Conservation (phyloP, 1,140 invertebrate species). For the Rhynchophorus ferrugineus region DNA sequence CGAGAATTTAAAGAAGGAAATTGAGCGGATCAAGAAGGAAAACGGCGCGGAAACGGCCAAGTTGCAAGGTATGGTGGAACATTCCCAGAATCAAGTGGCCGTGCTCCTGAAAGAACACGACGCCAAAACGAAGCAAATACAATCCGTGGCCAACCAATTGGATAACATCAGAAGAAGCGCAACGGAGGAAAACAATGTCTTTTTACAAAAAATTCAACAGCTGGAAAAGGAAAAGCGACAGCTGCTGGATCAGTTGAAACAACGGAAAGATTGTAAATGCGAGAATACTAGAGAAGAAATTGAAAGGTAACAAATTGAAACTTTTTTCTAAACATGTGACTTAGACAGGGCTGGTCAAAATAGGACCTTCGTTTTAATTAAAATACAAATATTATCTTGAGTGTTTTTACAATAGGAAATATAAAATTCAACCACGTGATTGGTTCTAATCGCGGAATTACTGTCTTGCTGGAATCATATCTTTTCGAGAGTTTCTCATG, state of each 20-base stretch:
- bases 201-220: slow-evolving; percentile 1
- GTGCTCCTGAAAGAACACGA: slow-evolving; percentile 15
- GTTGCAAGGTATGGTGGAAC: slow-evolving; percentile 1
- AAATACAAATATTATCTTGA: too few species aligned
- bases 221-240: slow-evolving; percentile 10
- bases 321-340: not conserved
- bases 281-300: not conserved
- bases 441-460: too few species aligned
- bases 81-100: slow-evolving; percentile 14
- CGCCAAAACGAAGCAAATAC: slow-evolving; percentile 11
- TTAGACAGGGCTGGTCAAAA: not conserved
- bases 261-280: slow-evolving; percentile 9
- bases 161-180: slow-evolving; percentile 9
- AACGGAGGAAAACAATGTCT: slow-evolving; percentile 5
- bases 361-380: too few species aligned
- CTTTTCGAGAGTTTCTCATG: too few species aligned
- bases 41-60: slow-evolving; percentile 1
- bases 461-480: too few species aligned
- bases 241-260: not conserved
- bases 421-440: too few species aligned
- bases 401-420: too few species aligned
- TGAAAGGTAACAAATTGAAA: slow-evolving; percentile 4
- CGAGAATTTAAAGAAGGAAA: slow-evolving; percentile 1
- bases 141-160: slow-evolving; percentile 10
- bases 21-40: slow-evolving; percentile 11